Evolutionary conservation across 2,797 vertebrate genomes (phyloP).

Genomic region (Emydoidea blandingii): DNA sequence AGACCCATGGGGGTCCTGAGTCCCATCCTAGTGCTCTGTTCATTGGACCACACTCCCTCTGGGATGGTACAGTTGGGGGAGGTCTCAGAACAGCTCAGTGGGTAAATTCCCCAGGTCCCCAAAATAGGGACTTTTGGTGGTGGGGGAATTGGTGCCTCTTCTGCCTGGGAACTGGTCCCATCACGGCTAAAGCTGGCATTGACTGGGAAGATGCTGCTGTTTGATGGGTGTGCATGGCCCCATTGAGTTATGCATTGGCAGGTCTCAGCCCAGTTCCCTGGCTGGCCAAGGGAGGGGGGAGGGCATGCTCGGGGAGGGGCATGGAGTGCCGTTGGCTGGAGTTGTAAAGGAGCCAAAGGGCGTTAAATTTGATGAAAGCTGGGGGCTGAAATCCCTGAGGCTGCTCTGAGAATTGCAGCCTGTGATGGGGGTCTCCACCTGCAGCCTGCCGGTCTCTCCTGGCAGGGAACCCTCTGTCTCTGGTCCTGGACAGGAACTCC

Average conservation of each 20-base stretch:
- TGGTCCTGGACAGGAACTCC: neutral
- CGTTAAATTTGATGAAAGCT: too few relatives aligned
- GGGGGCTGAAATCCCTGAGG: neutral
- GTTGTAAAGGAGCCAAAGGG: neutral
- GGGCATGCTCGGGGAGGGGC: neutral
- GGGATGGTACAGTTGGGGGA: too few relatives aligned
- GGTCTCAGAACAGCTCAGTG: too few relatives aligned
- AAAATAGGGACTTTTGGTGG: too few relatives aligned
- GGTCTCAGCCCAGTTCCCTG: neutral
- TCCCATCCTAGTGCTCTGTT: too few relatives aligned
- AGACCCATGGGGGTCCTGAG: too few relatives aligned
- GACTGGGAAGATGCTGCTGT: neutral
- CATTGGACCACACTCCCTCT: too few relatives aligned
- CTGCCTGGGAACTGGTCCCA: too few relatives aligned
- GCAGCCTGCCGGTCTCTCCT: too few relatives aligned
- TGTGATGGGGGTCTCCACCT: accelerated
- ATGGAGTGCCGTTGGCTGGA: neutral
- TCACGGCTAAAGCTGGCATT: too few relatives aligned
- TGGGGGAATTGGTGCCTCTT: neutral
- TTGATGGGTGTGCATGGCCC: neutral
- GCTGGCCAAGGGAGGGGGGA: neutral
- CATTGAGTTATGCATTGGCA: neutral
- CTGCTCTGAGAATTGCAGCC: too few relatives aligned
- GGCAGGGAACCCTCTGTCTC: neutral
- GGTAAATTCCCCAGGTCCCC: neutral